These are phyloP conservation scores for Andrena dorsata DNA, from an alignment of 2,888 invertebrate genomes.

Conservation along the genomic window DNA sequence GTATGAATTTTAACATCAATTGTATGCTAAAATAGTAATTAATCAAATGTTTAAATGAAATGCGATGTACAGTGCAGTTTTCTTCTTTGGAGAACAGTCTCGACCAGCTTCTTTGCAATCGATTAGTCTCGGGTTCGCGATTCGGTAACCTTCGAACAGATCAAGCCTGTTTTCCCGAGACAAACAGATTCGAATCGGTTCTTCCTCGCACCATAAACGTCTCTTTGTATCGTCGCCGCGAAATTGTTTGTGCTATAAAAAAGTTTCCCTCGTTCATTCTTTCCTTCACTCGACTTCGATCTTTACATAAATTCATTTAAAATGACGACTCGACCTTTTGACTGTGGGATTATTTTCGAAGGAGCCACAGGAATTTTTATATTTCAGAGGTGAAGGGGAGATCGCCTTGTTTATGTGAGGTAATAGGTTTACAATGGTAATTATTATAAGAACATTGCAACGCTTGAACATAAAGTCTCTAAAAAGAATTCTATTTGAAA, in stretches of 20 bases:
- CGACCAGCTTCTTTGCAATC: constrained; percentile 73
- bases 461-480: too few relatives aligned
- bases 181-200: constrained; percentile 73
- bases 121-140: constrained; percentile 71
- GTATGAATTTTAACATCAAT: too few relatives aligned
- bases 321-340: too few relatives aligned
- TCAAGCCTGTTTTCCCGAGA: constrained; percentile 67
- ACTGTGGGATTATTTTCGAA: too few relatives aligned
- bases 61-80: constrained; percentile 73
- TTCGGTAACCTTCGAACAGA: constrained; percentile 67
- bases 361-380: too few relatives aligned
- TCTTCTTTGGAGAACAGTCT: constrained; percentile 75
- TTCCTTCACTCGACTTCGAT: not conserved
- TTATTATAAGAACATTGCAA: too few relatives aligned
- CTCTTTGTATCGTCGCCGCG: constrained; percentile 57
- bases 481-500: too few relatives aligned
- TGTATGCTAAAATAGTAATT: too few relatives aligned
- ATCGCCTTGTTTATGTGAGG: too few relatives aligned
- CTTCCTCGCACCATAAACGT: constrained; percentile 33
- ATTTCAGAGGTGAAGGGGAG: too few relatives aligned
- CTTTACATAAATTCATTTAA: not conserved
- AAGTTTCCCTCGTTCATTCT: not conserved
- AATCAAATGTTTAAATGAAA: not conserved
- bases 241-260: constrained; percentile 41
- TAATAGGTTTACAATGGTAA: too few relatives aligned